Evolutionary conservation across 2,797 vertebrate species (phyloP), one percentile per base, ranked within the genome.

Genomic region (Ibycter americanus): DNA sequence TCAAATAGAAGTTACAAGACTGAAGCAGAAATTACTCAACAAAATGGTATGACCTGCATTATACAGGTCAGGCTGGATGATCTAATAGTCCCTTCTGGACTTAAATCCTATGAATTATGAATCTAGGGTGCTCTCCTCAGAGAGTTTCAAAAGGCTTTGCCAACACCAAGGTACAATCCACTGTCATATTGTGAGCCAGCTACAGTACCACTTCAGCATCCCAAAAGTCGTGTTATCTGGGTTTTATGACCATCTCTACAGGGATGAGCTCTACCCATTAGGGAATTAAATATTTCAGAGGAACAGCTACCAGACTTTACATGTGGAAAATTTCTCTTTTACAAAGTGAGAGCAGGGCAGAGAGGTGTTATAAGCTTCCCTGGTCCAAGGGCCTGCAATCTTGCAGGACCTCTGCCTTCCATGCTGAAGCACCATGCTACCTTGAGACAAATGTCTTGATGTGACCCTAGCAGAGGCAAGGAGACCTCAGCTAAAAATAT

Each of bases 11-110:
- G 8, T 76, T 87, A 58, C 19, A 84, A 18, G n/a, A 65, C 21
- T 66, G 72, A 94, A 90, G 90, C 70, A 90, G 44, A 94, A 94
- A 87, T 93, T 70, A 82, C 19, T 89, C 59, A 71, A 59, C 76
- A 83, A 78, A 79, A 82, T 65, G n/a, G 36, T 71, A 59, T 58
- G 62, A 79, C 54, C 44, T 80, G 83, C 15, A 14, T 89, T 83
- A 93, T 32, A 29, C 29, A 85, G 80, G 81, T 92, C 74, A 94
- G 71, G 46, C 15, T 86, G 52, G 32, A 87, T 90, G 42, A 95
- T 80, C 88, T 84, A 90, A 68, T 55, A 89, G 67, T 44, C 36
- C 52, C 74, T 89, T 71, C 71, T 83, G 67, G 63, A 63, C 56
- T 90, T 85, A 96, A 91, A 77, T 79, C 27, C 67, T 59, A 47